Evolutionary conservation across 35 echinoderm and acorn worm genomes (phyloP).

Genomic region (Ptychodera flava): DNA sequence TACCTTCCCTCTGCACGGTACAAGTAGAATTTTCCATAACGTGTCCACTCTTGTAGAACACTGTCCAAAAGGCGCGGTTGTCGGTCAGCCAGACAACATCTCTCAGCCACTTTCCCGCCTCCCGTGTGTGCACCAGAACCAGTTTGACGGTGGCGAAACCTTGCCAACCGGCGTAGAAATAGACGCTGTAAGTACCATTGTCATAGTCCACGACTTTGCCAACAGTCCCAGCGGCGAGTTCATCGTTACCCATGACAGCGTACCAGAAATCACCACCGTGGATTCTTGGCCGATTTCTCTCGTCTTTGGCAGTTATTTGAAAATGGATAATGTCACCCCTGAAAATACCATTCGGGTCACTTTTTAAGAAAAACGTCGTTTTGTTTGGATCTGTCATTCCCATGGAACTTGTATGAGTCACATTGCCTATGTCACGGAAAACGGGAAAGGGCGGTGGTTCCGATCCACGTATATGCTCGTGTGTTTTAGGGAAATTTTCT

Average conservation of each 20-base stretch:
- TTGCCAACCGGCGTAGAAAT: constrained; percentile 25
- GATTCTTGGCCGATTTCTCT: neutral
- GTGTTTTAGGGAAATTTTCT: too few species aligned
- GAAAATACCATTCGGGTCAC: neutral
- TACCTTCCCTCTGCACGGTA: neutral
- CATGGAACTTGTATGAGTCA: too few species aligned
- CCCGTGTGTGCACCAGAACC: constrained; percentile 7
- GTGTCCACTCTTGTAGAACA: neutral
- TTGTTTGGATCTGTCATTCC: too few species aligned
- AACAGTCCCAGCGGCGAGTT: neutral
- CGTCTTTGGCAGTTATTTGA: neutral
- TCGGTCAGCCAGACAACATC: neutral
- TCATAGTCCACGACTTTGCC: constrained; percentile 12
- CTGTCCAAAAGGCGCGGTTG: neutral
- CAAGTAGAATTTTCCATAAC: neutral
- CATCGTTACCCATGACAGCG: neutral
- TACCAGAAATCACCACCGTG: constrained; percentile 36
- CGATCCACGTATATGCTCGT: too few species aligned
- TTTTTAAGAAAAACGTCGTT: too few species aligned
- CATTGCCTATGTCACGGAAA: too few species aligned
- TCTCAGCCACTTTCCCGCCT: neutral
- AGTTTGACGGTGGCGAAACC: constrained; percentile 11
- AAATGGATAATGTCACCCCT: neutral
- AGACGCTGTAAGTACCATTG: constrained; percentile 31
- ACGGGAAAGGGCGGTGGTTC: too few species aligned